Evolutionary conservation across 2,113 vertebrate genomes (phyloP), one percentile per base, ranked within the genome.

Genomic region (Halcyon malimbica): DNA sequence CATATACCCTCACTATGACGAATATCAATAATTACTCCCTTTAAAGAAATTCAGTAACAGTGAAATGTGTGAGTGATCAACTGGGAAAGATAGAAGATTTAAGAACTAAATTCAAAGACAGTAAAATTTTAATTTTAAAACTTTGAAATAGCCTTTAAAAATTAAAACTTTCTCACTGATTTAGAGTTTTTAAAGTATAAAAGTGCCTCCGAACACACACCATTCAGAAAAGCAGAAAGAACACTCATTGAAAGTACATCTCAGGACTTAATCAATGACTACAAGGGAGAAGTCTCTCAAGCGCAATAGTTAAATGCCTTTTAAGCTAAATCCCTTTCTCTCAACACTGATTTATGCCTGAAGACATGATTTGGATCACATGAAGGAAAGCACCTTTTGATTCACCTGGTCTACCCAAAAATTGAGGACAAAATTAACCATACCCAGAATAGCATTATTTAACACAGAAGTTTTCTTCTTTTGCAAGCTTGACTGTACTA

Each of bases 151-250:
- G 50, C 18, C n/a, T 92, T 96, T 94, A 59, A 56, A 92, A 90
- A 95, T 51, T 76, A 54, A 83, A 89, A n/a, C 41, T 67, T 87
- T 95, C 89, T 89, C 89, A 92, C 73, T 78, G 48, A 93, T 85
- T 90, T 46, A 91, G 65, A 42, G 51, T 77, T 90, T 85, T 95
- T 71, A 56, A 82, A 95, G 26, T 63, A 39, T 24, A 78, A 83
- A 77, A 94, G 25, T 35, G 35, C 57, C 80, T 94, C 87, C 88
- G 93, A 97, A 95, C 74, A 83, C 53, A 79, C 73, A 88, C 53
- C 24, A 25, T 93, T 83, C 21, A 63, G n/a, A 94, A 67, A 87
- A 87, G 54, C 87, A 86, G 63, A 59, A 93, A 78, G 74, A 91
- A 26, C 33, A 69, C 50, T 87, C 62, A 56, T 31, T 67, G 4